These are phyloP conservation scores for Holcopasites calliopsidis DNA, from an alignment of 1,140 invertebrate species.

Conservation along the genomic window DNA sequence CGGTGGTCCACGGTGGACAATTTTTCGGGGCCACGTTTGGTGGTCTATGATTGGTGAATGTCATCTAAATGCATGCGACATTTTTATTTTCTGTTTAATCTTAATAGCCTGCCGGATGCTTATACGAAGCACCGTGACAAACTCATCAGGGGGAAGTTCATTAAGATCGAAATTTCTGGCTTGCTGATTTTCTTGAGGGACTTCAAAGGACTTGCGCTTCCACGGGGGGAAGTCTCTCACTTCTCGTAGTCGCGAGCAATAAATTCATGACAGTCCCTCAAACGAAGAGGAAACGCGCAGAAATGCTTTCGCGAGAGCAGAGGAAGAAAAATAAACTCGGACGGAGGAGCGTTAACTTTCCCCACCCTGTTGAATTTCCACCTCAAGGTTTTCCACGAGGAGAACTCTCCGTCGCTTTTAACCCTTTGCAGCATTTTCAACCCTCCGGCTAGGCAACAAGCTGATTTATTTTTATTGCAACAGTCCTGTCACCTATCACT, in stretches of 20 bases:
- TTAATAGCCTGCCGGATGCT: not conserved
- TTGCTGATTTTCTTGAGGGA: not conserved
- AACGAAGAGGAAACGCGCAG: not conserved
- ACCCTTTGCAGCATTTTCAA: conserved; percentile 12
- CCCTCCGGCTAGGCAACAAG: not conserved
- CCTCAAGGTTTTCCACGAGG: not conserved
- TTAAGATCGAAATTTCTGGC: conserved; percentile 18
- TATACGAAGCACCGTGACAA: not conserved
- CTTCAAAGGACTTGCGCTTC: conserved; percentile 11
- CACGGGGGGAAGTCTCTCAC: not conserved
- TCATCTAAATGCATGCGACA: too few species aligned
- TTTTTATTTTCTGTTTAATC: too few species aligned
- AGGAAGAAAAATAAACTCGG: conserved; percentile 2
- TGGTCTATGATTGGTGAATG: too few species aligned
- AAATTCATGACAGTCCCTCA: not conserved
- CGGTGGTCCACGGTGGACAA: not conserved
- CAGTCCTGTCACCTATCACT: conserved; percentile 30
- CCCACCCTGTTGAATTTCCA: not conserved
- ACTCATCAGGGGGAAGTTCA: not conserved
- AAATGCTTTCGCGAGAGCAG: not conserved
- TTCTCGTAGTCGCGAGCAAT: conserved; percentile 14
- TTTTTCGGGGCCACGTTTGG: not conserved
- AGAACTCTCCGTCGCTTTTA: conserved; percentile 11
- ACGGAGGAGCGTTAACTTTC: not conserved
- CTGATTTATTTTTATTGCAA: conserved; percentile 48